Base-by-base conservation (phyloP, 2,113 vertebrate species). In the Semnopithecus entellus region DNA sequence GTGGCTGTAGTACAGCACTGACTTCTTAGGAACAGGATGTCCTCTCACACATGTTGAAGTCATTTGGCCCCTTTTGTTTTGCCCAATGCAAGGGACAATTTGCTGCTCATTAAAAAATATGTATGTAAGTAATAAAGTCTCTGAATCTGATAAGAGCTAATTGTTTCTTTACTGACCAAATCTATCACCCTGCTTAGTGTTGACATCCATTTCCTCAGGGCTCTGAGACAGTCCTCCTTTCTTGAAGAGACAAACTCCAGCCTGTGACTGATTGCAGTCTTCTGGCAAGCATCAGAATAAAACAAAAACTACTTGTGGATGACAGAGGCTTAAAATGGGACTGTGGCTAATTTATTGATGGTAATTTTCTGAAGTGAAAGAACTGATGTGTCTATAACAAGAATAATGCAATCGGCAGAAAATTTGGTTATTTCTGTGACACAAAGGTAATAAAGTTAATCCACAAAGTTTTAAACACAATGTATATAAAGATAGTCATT, bases 401-500 rank as follows among this genome's bases (percentile, higher is more conserved):
- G n/a, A 79, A 79, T 57, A 52, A 64, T 92, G 38, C 11, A 66
- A 55, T 55, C 50, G 40, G 72, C 27, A 91, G 35, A 35, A 91
- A 91, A 70, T 87, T 70, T 86, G 25, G 22, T 64, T 76, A 48
- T 90, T 91, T 81, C 30, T 80, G 20, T 91, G 40, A n/a, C 81
- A 87, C 27, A 95, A 79, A 70, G 59, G 32, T 25, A 86, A 61
- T 66, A 87, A 95, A 90, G n/a, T 35, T 70, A 90, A 55, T 84
- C 38, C 50, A 91, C 59, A 80, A 50, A 87, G 16, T 55, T 87
- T 59, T 61, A 80, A n/a, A 83, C 55, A 75, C 40, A 61, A 89
- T 82, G 45, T 40, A 40, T 68, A 43, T 84, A 64, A 94, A 14
- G 50, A 82, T 38, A n/a, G 50, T 73, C 91, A 91, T 87, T 59